A percentile compares a stretch with the other conserved stretches of the same genome.
Conservation (phyloP, 2,888 invertebrate genomes). For the Leptinotarsa peninsularis region DNA sequence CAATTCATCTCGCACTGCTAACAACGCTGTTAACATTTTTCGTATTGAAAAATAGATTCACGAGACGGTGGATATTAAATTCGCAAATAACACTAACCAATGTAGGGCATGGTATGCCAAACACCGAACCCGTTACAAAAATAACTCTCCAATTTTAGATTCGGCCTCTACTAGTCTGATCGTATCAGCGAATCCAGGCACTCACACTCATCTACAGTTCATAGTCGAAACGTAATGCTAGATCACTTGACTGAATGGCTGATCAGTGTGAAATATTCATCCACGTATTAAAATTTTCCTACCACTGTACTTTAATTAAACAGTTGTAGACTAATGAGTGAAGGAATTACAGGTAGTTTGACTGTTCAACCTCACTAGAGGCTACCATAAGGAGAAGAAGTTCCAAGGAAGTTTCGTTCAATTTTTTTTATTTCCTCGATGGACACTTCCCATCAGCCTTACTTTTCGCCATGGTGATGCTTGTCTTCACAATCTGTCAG, state of each 20-base stretch:
- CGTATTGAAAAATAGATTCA: slow-evolving; percentile 34
- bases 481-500: no score
- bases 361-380: no score
- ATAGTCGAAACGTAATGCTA: slow-evolving; percentile 3
- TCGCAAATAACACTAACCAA: slow-evolving; percentile 51
- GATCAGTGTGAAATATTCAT: no score
- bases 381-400: no score
- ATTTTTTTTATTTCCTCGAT: no score
- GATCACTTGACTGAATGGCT: not conserved
- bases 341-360: no score
- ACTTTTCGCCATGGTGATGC: no score
- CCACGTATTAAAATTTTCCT: no score
- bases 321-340: no score
- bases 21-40: slow-evolving; percentile 24
- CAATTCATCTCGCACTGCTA: not conserved
- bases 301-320: no score
- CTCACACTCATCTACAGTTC: slow-evolving; percentile 29
- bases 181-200: slow-evolving; percentile 31
- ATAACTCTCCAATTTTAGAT: slow-evolving; percentile 55
- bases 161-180: slow-evolving; percentile 40
- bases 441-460: no score
- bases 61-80: slow-evolving; percentile 44
- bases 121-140: slow-evolving; percentile 50
- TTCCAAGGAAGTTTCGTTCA: no score
- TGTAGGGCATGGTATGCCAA: slow-evolving; percentile 59